Base-by-base conservation (phyloP, 1,140 invertebrate genomes). In the Philopotamus ludificatus region DNA sequence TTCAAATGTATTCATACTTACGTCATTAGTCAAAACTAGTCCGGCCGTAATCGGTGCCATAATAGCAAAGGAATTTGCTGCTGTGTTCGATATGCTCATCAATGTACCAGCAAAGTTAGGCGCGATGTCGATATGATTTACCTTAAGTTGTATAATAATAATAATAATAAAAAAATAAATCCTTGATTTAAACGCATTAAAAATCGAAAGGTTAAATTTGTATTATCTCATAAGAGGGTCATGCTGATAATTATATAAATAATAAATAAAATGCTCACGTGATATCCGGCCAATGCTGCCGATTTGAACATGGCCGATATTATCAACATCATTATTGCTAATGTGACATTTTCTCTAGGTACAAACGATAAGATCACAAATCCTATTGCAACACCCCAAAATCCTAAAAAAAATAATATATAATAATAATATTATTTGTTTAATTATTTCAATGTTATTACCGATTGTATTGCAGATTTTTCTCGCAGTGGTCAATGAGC, bases 41-140 rank as follows among this genome's bases (percentile, higher is more conserved):
- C 74, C 74, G 9, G 73, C 76, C 0, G 71, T 34, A 7, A 85
- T 73, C 0, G 89, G 89, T 20, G 86, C 87, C 3, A 87, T 45
- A 15, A 91, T 85, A 26, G 84, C 85, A 34, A 84, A 86, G 1
- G 87, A 68, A 41, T 87, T 90, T 0, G 87, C 87, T 21, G 83
- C 70, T 1, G 83, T 83, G 74, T 90, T 90, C 0, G 86, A 84
- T 8, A 90, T 75, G 1, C 85, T 85, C 79, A 90, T 85, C 50
- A 93, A 77, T 0, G 87, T 84, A 1, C 91, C 90, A 1, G 89
- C 87, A 73, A 88, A 90, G 72, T 91, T 90, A 0, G 90, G 90
- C 0, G 89, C 87, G 28, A 92, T 76, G 73, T 92, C 90, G 65
- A 91, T 82, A 16, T 88, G 86, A 72, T 87, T 88, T 8, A 88